Percentiles rank a stretch among this genome's conserved stretches.
Evolutionary conservation across 2,113 vertebrate genomes (phyloP).

Genomic region (Crocuta crocuta): DNA sequence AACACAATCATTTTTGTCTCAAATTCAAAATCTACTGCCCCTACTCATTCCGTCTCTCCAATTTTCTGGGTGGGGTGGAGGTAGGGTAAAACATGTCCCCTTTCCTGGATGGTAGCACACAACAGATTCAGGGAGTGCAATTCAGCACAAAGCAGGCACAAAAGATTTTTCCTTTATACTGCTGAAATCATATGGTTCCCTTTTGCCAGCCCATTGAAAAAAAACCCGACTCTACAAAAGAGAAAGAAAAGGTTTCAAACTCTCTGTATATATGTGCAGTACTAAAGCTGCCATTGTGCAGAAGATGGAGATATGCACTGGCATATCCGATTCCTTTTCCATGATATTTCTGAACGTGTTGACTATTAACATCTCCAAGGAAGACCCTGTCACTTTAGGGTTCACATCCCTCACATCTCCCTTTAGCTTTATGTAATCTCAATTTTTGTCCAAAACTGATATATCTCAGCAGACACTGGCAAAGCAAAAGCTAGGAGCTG

Average conservation of each 20-base stretch:
- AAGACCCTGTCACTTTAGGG: conserved; percentile 57
- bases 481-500: not conserved
- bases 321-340: not conserved
- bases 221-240: not conserved
- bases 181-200: conserved; percentile 14
- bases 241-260: not conserved
- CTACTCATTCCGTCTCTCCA: not conserved
- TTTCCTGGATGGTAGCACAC: not conserved
- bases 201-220: conserved; percentile 20
- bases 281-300: not conserved
- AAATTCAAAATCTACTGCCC: not conserved
- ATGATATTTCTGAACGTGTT: conserved; percentile 5
- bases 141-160: not conserved
- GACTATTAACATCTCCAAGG: conserved; percentile 54
- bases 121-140: not conserved
- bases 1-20: conserved; percentile 8
- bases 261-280: not conserved
- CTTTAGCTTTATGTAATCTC: conserved; percentile 28
- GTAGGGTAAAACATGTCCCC: not conserved
- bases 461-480: not conserved
- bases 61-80: not conserved
- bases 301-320: not conserved
- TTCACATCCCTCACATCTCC: conserved; percentile 37
- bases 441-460: conserved; percentile 20
- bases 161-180: not conserved